Base-by-base conservation (phyloP, 2,888 invertebrate genomes). In the Lasioglossum villosulum region DNA sequence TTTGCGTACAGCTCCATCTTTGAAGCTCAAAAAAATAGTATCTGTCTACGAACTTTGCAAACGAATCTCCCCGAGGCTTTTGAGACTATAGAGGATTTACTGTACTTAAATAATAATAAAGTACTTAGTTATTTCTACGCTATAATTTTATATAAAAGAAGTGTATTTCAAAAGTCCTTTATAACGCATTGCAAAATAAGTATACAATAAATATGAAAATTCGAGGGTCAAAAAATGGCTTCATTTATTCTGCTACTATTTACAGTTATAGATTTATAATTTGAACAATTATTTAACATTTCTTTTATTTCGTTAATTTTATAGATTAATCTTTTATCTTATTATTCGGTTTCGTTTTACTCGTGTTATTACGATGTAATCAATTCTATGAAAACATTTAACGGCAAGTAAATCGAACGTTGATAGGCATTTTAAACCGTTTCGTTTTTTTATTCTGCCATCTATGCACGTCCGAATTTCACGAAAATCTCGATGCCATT, bases 401-500 rank as follows among this genome's bases (percentile, higher is more conserved):
- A 56, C 4, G 56, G 1, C n/a, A 56, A 8, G 56, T 30, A 63
- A 63, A 63, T 63, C 30, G 19, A 63, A 63, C 30, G 30, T 30
- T 30, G 34, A 30, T 63, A 30, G 19, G 6, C 8, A 6, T 63
- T 63, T 63, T 19, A 63, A 30, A 30, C 16, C 8, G 63, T n/a
- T 56, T 30, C 30, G 30, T 30, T 30, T 63, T 30, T 34, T 6
- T 19, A 63, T 30, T 63, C 63, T 63, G 30, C 30, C 63, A 56
- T n/a, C n/a, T 4, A 56, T 56, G 27, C 63, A 68, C 34, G 30
- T 68, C 34, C 37, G 34, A 68, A 68, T 68, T 68, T 83, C 37
- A 3, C 16, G 37, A 39, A 71, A 63, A 83, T 27, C 63, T 34
- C 30, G 34, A 34, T 63, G 71, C 42, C 82, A 82, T 83, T 83